These are phyloP conservation scores for Saccostrea echinata DNA, from an alignment of 1,140 invertebrate genomes.

Conservation along the genomic window DNA sequence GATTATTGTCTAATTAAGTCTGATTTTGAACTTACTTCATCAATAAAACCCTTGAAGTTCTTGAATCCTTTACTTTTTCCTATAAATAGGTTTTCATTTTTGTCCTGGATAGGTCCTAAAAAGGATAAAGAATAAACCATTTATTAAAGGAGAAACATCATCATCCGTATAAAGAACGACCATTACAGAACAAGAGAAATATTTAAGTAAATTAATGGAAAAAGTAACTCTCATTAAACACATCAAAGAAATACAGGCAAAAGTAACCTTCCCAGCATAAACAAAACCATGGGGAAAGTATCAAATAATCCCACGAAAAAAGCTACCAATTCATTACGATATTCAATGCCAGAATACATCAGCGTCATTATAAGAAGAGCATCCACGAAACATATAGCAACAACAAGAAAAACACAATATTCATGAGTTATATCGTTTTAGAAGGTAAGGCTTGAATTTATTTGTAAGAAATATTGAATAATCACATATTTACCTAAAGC, in stretches of 20 bases:
- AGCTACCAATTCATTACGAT: no score
- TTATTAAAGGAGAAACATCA: no score
- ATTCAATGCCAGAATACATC: neutral
- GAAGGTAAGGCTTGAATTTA: neutral
- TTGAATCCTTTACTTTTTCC: neutral
- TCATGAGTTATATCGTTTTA: neutral
- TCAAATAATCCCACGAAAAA: no score
- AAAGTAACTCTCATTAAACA: no score
- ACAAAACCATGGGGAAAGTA: neutral
- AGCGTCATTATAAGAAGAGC: neutral
- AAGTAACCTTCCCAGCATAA: no score
- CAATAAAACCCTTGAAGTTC: neutral
- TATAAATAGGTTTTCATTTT: neutral
- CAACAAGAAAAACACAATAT: neutral
- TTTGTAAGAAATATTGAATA: neutral
- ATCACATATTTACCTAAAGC: neutral
- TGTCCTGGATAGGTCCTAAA: neutral
- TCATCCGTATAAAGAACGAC: no score
- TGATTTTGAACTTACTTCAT: neutral
- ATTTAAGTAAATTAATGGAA: no score
- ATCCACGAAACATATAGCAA: no score
- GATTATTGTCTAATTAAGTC: no score
- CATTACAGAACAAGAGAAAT: no score
- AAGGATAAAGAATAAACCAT: neutral
- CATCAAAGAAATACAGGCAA: no score